Evolutionary conservation across 64 coral and sea anemone genomes (phyloP).

Genomic region (Hydrozoanthus tunicans): DNA sequence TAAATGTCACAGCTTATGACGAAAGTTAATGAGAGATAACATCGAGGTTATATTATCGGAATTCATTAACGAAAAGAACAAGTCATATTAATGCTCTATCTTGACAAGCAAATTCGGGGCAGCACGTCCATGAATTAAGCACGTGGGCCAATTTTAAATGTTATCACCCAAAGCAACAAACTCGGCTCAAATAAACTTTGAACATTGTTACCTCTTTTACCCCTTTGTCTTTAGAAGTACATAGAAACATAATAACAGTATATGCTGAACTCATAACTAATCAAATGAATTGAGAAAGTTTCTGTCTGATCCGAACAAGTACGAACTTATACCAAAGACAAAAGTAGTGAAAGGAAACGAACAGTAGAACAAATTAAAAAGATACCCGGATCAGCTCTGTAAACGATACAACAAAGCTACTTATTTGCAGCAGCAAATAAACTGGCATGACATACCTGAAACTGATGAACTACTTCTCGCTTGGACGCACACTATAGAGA

Average conservation of each 20-base stretch:
- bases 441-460: conserved; percentile 35
- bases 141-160: neutral
- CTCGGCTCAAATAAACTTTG: neutral
- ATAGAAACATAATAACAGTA: neutral
- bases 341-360: neutral
- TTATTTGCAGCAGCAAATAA: neutral
- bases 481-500: conserved; percentile 22
- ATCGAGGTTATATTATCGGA: neutral
- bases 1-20: neutral
- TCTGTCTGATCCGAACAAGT: neutral
- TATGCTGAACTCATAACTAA: neutral
- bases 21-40: neutral
- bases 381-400: neutral
- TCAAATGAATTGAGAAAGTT: neutral
- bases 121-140: neutral
- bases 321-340: neutral
- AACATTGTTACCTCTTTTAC: neutral
- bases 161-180: neutral
- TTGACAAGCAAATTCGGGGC: neutral
- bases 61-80: neutral
- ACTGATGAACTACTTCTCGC: conserved; percentile 22
- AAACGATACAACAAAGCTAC: neutral
- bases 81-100: neutral
- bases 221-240: neutral
- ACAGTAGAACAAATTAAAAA: neutral